A percentile compares a stretch with the other conserved stretches of the same genome.
These are phyloP conservation scores for Rhincodon typus DNA, from an alignment of 2,797 vertebrate species.

Conservation along the genomic window DNA sequence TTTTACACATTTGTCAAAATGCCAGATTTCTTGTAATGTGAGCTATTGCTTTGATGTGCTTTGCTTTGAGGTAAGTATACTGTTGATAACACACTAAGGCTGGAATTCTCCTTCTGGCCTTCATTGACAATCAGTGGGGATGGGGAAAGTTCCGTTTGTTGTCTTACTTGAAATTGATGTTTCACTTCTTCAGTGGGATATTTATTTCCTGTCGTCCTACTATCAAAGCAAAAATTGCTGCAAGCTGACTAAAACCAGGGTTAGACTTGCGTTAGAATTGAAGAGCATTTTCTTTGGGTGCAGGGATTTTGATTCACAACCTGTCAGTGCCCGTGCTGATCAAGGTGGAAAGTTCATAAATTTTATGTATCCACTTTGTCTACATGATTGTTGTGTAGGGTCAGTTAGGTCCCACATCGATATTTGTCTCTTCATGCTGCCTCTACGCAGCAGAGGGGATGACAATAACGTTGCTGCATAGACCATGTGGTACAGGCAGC, in stretches of 20 bases:
- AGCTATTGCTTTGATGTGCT: slow-evolving; percentile 8
- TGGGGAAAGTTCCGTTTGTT: background rate
- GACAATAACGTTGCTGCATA: too few species aligned
- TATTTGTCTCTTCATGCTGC: background rate
- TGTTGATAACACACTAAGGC: background rate
- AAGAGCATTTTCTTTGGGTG: background rate
- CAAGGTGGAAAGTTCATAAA: background rate
- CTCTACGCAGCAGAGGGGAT: background rate
- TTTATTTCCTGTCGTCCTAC: background rate
- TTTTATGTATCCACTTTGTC: background rate
- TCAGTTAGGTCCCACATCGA: background rate
- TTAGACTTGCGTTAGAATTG: background rate
- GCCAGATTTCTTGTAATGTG: background rate
- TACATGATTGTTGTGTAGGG: background rate
- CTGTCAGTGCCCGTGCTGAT: background rate
- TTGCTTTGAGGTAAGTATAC: slow-evolving; percentile 27
- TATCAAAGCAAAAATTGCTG: background rate
- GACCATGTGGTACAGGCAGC: too few species aligned
- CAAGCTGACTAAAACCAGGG: background rate
- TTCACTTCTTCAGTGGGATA: background rate
- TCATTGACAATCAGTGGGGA: background rate
- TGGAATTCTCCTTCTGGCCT: background rate
- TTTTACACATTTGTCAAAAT: background rate
- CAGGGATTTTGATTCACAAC: background rate
- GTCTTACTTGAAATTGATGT: background rate